phyloP scores from a whole-genome alignment of 2,113 vertebrate species.

The Syngnathus floridae region DNA sequence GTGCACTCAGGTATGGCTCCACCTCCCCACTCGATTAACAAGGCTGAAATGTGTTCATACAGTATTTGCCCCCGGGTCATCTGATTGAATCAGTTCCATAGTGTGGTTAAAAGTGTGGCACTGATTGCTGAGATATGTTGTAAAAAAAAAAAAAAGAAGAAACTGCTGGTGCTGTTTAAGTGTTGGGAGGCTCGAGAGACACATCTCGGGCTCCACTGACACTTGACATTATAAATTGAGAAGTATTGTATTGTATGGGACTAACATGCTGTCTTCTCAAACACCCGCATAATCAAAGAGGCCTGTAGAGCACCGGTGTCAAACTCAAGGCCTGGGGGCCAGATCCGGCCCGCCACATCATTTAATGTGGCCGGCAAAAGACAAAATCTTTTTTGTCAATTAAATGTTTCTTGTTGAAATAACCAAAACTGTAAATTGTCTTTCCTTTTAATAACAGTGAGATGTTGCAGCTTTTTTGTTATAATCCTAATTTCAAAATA shows the following conservation, averaged over 20 bases:
- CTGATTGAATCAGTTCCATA: conserved; percentile 64
- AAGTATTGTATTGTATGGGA: no score
- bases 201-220: conserved; percentile 5
- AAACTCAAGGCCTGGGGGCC: no score
- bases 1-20: conserved; percentile 62
- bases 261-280: conserved; percentile 19
- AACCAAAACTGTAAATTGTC: no score
- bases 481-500: no score
- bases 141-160: not conserved
- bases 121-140: not conserved
- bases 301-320: conserved; percentile 2
- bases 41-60: conserved; percentile 53
- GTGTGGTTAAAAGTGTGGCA: conserved; percentile 48
- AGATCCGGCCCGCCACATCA: no score
- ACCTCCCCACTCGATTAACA: conserved; percentile 60
- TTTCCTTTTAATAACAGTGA: no score
- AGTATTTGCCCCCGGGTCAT: conserved; percentile 49
- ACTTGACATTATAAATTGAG: not conserved
- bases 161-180: not conserved
- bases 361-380: no score
- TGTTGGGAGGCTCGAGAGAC: conserved; percentile 3
- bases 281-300: conserved; percentile 35
- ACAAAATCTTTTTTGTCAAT: no score
- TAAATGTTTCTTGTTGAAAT: no score
- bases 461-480: no score